Conservation (phyloP, 2,888 invertebrate species). For the Standfussiana lucernea region DNA sequence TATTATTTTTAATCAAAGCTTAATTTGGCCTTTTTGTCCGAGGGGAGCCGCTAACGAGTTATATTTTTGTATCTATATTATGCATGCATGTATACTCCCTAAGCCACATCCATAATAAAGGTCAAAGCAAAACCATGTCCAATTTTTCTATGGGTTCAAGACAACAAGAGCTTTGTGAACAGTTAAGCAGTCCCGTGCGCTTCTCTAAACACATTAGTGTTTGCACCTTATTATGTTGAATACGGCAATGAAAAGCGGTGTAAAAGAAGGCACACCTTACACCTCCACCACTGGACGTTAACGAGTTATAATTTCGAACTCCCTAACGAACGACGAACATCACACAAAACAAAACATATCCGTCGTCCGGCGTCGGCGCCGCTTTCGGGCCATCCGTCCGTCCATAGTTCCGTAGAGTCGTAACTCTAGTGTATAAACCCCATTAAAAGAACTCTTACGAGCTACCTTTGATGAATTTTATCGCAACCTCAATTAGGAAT, state of each 20-base stretch:
- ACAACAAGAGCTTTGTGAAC: neutral
- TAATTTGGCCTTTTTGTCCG: neutral
- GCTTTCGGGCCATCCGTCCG: neutral
- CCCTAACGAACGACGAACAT: neutral
- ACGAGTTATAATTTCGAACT: conserved; percentile 8
- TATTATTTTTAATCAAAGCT: neutral
- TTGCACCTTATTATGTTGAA: neutral
- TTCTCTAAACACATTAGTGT: neutral
- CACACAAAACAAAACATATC: conserved; percentile 7
- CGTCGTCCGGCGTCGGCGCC: conserved; percentile 31
- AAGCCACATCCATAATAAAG: no score
- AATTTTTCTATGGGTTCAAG: no score
- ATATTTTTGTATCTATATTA: no score
- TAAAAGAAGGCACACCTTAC: neutral
- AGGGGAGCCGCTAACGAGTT: neutral
- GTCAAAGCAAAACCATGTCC: no score
- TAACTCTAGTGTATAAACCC: neutral
- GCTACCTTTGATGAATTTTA: conserved; percentile 65
- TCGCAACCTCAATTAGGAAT: conserved; percentile 60
- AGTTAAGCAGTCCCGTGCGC: neutral
- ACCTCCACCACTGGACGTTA: neutral
- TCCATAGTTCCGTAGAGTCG: neutral
- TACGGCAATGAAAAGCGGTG: neutral
- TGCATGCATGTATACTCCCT: no score
- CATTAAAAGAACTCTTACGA: conserved; percentile 12